These are phyloP conservation scores for Cladorhizidae sp. DNA, from an alignment of 37 sponge, comb jelly and placozoan genomes.

Conservation along the genomic window DNA sequence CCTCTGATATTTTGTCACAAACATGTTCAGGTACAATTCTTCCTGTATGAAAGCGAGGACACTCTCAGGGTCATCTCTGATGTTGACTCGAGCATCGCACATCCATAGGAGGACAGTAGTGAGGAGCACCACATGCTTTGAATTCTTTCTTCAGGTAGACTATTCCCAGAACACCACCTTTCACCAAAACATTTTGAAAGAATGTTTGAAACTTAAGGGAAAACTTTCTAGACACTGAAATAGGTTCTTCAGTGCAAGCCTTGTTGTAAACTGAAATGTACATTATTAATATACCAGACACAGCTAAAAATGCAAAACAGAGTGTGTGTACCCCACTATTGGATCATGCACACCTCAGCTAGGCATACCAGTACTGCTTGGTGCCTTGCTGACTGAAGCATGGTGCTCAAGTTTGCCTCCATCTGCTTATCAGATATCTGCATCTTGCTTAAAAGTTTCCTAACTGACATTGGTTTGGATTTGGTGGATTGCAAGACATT, in stretches of 20 bases:
- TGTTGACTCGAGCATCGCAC: neutral
- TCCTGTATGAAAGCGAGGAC: neutral
- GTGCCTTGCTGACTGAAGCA: constrained; percentile 34
- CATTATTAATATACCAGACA: neutral
- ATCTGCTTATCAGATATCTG: constrained; percentile 15
- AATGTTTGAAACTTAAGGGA: constrained; percentile 14
- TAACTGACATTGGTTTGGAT: constrained; percentile 7
- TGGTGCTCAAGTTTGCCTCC: constrained; percentile 37
- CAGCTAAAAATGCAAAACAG: neutral
- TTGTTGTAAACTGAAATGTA: neutral
- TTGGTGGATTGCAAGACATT: no score
- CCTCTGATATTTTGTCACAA: no score
- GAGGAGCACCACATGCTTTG: neutral
- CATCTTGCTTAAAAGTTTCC: neutral
- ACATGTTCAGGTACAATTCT: no score
- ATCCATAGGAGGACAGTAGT: neutral
- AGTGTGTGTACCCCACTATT: no score
- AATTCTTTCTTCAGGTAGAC: neutral
- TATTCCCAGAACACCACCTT: neutral
- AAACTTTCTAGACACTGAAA: constrained; percentile 60
- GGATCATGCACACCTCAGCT: constrained; percentile 46
- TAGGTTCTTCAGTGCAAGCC: constrained; percentile 50
- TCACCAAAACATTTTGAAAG: neutral
- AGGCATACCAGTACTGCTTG: constrained; percentile 12
- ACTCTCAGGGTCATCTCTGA: neutral